Evolutionary conservation across 2,113 vertebrate species (phyloP).

Genomic region (Sylvilagus bachmani): DNA sequence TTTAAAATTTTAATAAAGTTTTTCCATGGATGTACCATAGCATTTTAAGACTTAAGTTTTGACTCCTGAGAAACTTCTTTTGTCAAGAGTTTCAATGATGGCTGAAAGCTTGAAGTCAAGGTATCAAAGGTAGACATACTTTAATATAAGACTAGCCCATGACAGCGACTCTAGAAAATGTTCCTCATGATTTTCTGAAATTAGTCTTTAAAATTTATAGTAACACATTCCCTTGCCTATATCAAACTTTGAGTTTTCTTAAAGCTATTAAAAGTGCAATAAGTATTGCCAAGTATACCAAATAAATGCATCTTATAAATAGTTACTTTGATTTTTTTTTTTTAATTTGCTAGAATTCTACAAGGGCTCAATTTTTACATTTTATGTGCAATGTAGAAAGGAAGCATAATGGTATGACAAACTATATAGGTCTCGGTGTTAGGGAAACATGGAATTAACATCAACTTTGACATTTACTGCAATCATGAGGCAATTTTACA

Average conservation of each 20-base stretch:
- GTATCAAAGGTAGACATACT: not conserved
- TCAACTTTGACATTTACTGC: not conserved
- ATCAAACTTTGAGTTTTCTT: not conserved
- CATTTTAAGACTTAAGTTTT: not conserved
- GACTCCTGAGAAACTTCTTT: not conserved
- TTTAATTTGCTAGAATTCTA: not conserved
- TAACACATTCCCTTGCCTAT: not conserved
- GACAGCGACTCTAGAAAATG: not conserved
- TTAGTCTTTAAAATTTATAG: not conserved
- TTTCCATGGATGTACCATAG: not conserved
- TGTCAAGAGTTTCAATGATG: not conserved
- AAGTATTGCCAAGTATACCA: not conserved
- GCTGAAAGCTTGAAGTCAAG: not conserved
- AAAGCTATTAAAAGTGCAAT: not conserved
- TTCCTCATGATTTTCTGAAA: not conserved
- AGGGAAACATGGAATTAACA: not conserved
- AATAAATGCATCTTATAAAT: not conserved
- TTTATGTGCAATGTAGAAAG: not conserved
- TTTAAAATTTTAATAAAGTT: no score
- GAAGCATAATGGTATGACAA: not conserved
- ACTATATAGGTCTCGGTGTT: not conserved
- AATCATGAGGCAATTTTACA: not conserved
- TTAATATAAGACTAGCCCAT: not conserved
- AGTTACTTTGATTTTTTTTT: not conserved
- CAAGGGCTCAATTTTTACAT: not conserved